phyloP scores from a whole-genome alignment of 2,113 vertebrate species.

The Zosterops lateralis region DNA sequence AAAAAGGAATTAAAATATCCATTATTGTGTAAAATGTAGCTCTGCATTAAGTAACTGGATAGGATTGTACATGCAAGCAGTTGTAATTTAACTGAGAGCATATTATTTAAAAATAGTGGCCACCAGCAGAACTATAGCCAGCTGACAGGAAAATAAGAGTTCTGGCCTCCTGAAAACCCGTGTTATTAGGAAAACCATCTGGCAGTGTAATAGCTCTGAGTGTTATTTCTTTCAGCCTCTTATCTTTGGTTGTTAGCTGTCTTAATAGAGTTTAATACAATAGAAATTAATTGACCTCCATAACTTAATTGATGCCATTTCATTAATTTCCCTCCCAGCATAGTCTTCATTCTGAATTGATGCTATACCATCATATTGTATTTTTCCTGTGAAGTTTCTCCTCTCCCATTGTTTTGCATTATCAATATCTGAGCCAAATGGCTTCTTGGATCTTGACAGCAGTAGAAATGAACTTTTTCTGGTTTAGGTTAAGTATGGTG shows the following conservation, averaged over 20 bases:
- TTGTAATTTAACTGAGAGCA: background rate
- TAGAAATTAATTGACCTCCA: conserved; percentile 23
- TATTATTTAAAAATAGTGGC: conserved; percentile 19
- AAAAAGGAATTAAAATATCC: conserved; percentile 30
- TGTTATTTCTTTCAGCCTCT: conserved; percentile 37
- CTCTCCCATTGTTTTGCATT: background rate
- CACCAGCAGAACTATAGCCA: background rate
- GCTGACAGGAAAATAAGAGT: conserved; percentile 34
- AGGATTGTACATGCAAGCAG: background rate
- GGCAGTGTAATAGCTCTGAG: background rate
- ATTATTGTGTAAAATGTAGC: conserved; percentile 21
- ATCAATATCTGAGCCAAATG: background rate
- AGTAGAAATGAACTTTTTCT: background rate
- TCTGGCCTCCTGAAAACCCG: conserved; percentile 11
- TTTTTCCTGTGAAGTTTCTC: background rate
- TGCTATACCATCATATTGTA: rapidly evolving
- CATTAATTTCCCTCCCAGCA: background rate
- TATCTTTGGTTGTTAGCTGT: conserved; percentile 28
- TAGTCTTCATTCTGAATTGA: background rate
- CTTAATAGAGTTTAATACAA: conserved; percentile 13
- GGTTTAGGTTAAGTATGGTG: background rate
- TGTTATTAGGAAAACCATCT: conserved; percentile 15
- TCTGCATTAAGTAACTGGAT: conserved; percentile 25
- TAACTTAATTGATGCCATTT: conserved; percentile 33
- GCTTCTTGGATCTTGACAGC: background rate